Conservation (phyloP, 2,113 vertebrate genomes). For the Edolisoma coerulescens region DNA sequence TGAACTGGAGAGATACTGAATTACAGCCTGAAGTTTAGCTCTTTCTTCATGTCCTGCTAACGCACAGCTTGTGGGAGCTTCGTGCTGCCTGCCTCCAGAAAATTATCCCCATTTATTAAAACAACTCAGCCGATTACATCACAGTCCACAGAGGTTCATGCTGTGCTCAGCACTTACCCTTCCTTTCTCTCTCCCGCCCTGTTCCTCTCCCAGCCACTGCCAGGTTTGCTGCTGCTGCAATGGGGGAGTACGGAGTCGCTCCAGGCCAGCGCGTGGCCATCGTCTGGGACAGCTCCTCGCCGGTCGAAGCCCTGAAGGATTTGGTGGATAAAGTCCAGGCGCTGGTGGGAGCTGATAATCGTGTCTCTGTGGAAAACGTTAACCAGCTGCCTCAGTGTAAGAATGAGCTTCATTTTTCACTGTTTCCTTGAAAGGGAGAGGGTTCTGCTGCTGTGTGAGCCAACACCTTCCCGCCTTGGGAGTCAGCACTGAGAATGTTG, state of each 20-base stretch:
- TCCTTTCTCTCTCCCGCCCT: neutral
- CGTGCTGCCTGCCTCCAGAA: neutral
- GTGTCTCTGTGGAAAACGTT: conserved; percentile 83
- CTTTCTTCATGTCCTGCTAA: neutral
- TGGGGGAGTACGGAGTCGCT: conserved; percentile 79
- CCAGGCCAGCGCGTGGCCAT: conserved; percentile 81
- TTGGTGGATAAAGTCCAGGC: conserved; percentile 72
- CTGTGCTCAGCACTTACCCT: neutral
- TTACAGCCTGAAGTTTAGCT: neutral
- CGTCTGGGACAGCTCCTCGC: conserved; percentile 79
- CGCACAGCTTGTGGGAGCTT: rapidly evolving
- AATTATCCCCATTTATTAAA: neutral
- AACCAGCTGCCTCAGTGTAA: conserved; percentile 83
- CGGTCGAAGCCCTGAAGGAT: conserved; percentile 65
- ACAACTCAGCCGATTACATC: neutral
- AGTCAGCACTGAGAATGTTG: neutral
- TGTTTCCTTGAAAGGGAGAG: neutral
- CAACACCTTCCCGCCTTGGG: neutral
- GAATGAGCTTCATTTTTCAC: neutral
- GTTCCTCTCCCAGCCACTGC: neutral
- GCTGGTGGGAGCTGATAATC: conserved; percentile 69
- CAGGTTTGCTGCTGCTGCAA: conserved; percentile 17
- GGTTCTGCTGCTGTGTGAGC: neutral
- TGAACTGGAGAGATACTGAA: neutral
- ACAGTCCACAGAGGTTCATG: rapidly evolving